Percentiles rank a stretch among this genome's conserved stretches.
phyloP scores from a whole-genome alignment of 2,113 vertebrate genomes.

The Gavialis gangeticus region DNA sequence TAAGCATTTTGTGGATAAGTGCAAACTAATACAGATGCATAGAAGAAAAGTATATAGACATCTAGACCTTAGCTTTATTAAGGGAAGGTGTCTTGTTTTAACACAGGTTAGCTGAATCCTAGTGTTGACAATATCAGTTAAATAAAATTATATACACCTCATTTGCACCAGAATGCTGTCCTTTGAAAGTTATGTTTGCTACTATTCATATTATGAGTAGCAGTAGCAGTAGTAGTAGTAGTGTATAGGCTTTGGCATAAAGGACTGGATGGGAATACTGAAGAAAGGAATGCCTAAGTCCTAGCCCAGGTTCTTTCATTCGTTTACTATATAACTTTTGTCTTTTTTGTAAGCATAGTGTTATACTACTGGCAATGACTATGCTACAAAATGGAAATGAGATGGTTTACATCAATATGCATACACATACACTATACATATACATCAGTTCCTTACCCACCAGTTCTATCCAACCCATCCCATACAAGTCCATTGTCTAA shows the following conservation, averaged over 20 bases:
- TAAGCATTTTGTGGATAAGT: neutral
- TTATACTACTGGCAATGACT: neutral
- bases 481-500: no score
- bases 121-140: neutral
- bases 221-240: no score
- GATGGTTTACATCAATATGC: neutral
- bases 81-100: neutral
- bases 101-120: neutral
- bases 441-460: neutral
- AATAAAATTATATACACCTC: neutral
- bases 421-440: neutral
- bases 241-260: neutral
- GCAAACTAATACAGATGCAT: neutral
- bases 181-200: no score
- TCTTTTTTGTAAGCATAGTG: neutral
- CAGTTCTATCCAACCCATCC: no score
- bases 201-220: no score
- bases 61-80: neutral
- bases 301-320: neutral
- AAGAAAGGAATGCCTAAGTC: neutral
- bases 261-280: neutral
- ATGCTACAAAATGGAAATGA: neutral
- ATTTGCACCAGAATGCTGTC: neutral
- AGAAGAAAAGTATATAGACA: neutral
- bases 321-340: neutral